A percentile compares a stretch with the other conserved stretches of the same genome.
These are phyloP conservation scores for Anastatus disparis DNA, from an alignment of 1,140 invertebrate genomes.

Conservation along the genomic window DNA sequence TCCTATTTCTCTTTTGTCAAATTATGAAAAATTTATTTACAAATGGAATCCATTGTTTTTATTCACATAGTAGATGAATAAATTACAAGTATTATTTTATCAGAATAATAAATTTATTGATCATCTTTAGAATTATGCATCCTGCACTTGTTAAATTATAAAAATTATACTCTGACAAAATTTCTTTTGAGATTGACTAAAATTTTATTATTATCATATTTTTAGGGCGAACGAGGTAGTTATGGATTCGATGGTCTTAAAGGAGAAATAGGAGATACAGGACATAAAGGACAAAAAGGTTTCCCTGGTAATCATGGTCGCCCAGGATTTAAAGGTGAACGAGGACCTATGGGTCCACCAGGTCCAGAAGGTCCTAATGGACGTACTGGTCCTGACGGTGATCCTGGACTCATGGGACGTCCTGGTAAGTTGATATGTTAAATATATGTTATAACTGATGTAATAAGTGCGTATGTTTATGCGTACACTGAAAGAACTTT, in stretches of 20 bases:
- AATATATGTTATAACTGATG: slow-evolving; percentile 1
- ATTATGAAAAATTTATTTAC: neutral
- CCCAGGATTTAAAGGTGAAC: slow-evolving; percentile 63
- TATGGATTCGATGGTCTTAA: slow-evolving; percentile 61
- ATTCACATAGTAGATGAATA: no score
- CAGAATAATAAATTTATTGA: no score
- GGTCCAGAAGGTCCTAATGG: slow-evolving; percentile 64
- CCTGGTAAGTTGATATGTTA: slow-evolving; percentile 55
- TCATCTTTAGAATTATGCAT: no score
- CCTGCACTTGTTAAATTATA: no score
- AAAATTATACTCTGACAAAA: no score
- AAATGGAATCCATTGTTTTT: no score
- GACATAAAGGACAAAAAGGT: slow-evolving; percentile 60
- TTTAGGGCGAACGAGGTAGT: slow-evolving; percentile 63
- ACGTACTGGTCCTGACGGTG: slow-evolving; percentile 65
- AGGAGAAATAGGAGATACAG: slow-evolving; percentile 63
- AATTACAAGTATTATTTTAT: no score
- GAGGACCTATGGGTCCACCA: slow-evolving; percentile 58
- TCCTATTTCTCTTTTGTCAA: neutral
- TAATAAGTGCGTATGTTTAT: neutral
- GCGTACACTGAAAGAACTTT: neutral
- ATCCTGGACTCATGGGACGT: slow-evolving; percentile 68
- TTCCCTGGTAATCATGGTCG: slow-evolving; percentile 59
- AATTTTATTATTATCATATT: neutral
- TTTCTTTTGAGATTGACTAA: no score